Base-by-base conservation (phyloP, 2,888 invertebrate genomes). In the Monopis laevigella region DNA sequence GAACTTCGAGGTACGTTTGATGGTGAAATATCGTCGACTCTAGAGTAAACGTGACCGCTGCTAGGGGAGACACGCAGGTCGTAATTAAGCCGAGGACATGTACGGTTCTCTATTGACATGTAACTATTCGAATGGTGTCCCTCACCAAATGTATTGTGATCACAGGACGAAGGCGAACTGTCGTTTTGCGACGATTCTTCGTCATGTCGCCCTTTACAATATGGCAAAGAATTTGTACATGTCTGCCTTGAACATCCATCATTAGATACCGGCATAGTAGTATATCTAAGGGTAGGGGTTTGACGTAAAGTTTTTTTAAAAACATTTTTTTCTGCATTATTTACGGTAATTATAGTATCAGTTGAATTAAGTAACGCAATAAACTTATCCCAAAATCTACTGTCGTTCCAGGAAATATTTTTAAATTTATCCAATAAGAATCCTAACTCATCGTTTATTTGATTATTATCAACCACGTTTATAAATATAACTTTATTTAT, bases 301-400 rank as follows among this genome's bases (percentile, higher is more conserved):
- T 75, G 71, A 40, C 77, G 67, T 58, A 78, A 65, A 45, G 78
- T 69, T 55, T 78, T 80, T 57, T 77, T 83, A 60, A 84, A 83
- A 51, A 74, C 71, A 52, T 81, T 72, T 51, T 70, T 74, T 45
- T 80, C 68, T 42, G 72, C 61, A 47, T 67, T 61, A 61, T 71
- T 71, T 43, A 80, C 64, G 12, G 80, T 83, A 46, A 84, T 82
- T 59, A 80, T 77, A 46, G 78, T 80, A 52, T 80, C 80, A 19
- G 78, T 80, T 3, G 89, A 87, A 64, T 92, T 91, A 32, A 91
- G 88, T 80, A 92, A 85, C 44, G 89, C 85, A 60, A 88, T 83
- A 47, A 94, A 82, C 65, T 90, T 90, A 55, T 92, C 90, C 93
- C 93, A 94, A 72, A 94, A 94, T 48, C 90, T 83, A 40, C 87